Evolutionary conservation across 2,113 vertebrate genomes (phyloP).

Genomic region (Mystacornis crossleyi): DNA sequence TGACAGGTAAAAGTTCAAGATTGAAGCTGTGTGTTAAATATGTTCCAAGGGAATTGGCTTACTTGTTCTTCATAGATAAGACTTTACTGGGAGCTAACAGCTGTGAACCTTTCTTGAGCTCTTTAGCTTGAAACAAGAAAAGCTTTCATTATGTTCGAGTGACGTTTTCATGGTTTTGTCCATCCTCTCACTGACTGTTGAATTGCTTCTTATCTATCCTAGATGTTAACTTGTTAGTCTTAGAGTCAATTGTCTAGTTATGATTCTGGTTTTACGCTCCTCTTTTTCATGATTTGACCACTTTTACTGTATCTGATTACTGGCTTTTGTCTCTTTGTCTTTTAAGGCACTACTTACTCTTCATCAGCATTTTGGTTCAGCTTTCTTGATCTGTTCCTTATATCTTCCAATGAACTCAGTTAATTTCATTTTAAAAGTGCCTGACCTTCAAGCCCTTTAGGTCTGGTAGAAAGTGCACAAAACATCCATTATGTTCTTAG

Average conservation of each 20-base stretch:
- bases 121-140: not conserved
- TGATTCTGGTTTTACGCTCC: not conserved
- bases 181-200: not conserved
- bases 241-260: not conserved
- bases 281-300: not conserved
- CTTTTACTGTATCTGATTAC: not conserved
- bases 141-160: not conserved
- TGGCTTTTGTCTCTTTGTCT: not conserved
- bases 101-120: not conserved
- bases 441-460: not conserved
- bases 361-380: not conserved
- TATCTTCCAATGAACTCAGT: not conserved
- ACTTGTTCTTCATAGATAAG: not conserved
- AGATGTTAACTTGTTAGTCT: not conserved
- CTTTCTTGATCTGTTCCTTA: not conserved
- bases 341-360: not conserved
- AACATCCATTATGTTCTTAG: not conserved
- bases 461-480: not conserved
- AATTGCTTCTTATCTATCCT: not conserved
- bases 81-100: not conserved
- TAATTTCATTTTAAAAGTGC: not conserved
- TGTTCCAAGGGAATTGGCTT: not conserved
- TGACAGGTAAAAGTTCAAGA: not conserved
- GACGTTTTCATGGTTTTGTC: not conserved
- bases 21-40: not conserved